These are phyloP conservation scores for Meloidogyne floridensis DNA, from an alignment of 1,140 invertebrate genomes.

Conservation along the genomic window DNA sequence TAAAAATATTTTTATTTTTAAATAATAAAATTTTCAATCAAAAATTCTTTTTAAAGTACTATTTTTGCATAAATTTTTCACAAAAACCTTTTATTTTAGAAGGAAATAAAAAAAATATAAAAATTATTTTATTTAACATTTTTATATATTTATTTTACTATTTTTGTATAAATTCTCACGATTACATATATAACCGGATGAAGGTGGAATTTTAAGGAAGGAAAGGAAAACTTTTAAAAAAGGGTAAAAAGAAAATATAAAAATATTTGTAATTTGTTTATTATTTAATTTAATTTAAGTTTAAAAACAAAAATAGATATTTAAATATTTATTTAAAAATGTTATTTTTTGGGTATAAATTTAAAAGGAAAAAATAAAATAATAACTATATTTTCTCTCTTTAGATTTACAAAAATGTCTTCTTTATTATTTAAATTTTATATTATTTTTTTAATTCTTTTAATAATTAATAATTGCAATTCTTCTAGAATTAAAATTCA, in stretches of 20 bases:
- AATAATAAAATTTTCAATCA: too few relatives aligned
- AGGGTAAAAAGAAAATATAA: neutral
- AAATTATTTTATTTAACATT: neutral
- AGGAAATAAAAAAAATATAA: neutral
- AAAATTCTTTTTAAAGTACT: too few relatives aligned
- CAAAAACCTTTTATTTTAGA: neutral
- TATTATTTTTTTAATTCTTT: neutral
- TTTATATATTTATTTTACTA: neutral
- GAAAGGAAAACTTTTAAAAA: neutral
- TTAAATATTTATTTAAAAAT: too few relatives aligned
- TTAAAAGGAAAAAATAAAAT: neutral
- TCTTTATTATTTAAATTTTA: neutral
- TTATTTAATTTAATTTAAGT: neutral
- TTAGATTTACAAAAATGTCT: neutral
- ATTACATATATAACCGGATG: neutral
- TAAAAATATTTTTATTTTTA: too few relatives aligned
- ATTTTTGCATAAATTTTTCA: too few relatives aligned
- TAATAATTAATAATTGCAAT: constrained; percentile 3
- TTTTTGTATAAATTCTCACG: neutral
- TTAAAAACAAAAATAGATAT: neutral
- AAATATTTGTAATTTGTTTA: neutral
- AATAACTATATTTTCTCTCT: neutral
- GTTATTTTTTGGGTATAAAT: too few relatives aligned
- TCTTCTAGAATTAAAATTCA: neutral
- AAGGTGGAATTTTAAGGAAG: neutral